Conservation (phyloP, 1,140 invertebrate genomes). For the Chironomus striatipennis region DNA sequence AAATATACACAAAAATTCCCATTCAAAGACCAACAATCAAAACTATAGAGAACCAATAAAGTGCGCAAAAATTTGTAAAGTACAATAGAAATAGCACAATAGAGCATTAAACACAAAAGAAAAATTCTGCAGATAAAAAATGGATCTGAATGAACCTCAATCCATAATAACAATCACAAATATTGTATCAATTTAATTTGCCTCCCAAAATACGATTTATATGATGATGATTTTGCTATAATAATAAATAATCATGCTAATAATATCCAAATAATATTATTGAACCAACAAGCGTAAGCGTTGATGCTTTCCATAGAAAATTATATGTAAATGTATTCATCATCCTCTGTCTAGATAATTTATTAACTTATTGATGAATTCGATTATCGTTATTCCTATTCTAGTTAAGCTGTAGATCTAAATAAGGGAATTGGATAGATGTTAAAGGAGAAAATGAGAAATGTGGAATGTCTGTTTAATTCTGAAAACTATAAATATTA, state of each 20-base stretch:
- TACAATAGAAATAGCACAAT: too few relatives aligned
- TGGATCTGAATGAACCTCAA: too few relatives aligned
- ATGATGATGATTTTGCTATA: background rate
- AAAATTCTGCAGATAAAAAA: too few relatives aligned
- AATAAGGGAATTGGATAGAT: too few relatives aligned
- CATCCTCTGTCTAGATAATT: background rate
- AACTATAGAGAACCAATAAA: too few relatives aligned
- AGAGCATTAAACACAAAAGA: too few relatives aligned
- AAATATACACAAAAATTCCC: too few relatives aligned
- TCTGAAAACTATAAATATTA: too few relatives aligned
- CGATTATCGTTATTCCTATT: background rate
- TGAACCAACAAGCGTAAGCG: background rate
- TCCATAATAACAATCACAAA: background rate
- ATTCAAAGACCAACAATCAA: too few relatives aligned
- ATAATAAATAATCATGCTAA: background rate
- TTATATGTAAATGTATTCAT: constrained; percentile 10
- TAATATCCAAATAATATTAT: background rate
- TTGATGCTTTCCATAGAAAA: background rate
- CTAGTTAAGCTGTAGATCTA: background rate
- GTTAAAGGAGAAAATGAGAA: too few relatives aligned
- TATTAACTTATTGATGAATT: constrained; percentile 10
- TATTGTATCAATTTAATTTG: constrained; percentile 9
- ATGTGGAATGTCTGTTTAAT: too few relatives aligned
- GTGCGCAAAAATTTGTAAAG: too few relatives aligned
- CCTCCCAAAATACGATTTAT: background rate